Base-by-base conservation (phyloP, 2,888 invertebrate genomes). In the Halictus quadricinctus region DNA sequence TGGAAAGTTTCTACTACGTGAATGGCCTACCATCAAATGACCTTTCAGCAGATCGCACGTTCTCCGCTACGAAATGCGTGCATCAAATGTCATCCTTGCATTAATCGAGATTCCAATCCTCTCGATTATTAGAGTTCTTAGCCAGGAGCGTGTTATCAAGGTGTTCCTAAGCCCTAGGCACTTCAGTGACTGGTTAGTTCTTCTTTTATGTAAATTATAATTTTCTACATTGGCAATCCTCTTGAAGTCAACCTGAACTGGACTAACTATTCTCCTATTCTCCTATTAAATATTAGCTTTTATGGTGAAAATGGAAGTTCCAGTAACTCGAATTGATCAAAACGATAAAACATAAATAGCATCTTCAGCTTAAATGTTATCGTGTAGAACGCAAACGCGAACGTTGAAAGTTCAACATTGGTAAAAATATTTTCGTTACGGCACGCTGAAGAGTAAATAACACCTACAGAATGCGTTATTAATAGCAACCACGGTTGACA, bases 21-120 rank as follows among this genome's bases (percentile, higher is more conserved):
- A 80, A 60, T 58, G 78, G 43, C 72, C 46, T 75, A 48, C 13
- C 75, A 66, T 85, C 36, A 12, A 41, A 41, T 80, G 83, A 88
- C 88, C 88, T 88, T 88, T 86, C n/a, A n/a, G 41, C 48, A 69
- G 64, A 72, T 80, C 72, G 76, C 60, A 88, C 81, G 43, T 87
- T 87, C 85, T 81, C 83, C 66, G 72, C 81, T 85, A 78, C 83
- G 72, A 81, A 46, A 83, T 83, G 74, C 69, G 46, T 74, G n/a
- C 60, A 69, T 81, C 69, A 87, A 88, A 88, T 87, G 85, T 70
- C 85, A 83, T 77, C 72, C 29, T 18, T 10, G 46, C 41, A 58
- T 72, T 74, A 79, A 74, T 64, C 46, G 60, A 29, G 18, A 58
- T 73, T 76, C 69, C 72, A 25, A 72, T 81, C 21, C 25, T 43